phyloP scores from a whole-genome alignment of 2,797 vertebrate genomes.

The Simalia tracyae region DNA sequence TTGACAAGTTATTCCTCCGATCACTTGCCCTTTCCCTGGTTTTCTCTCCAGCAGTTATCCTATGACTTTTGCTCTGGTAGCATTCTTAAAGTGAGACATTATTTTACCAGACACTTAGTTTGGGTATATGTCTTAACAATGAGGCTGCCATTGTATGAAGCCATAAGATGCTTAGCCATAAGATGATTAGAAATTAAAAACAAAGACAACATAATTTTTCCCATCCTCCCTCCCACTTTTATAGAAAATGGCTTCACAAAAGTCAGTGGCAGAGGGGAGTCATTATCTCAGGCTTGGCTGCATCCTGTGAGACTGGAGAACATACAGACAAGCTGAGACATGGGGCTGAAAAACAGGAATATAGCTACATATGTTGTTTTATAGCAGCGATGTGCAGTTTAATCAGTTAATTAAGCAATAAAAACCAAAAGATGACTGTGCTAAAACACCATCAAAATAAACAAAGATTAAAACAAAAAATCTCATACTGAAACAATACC shows the following conservation, averaged over 20 bases:
- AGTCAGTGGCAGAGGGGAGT: too few species aligned
- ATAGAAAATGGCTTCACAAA: too few species aligned
- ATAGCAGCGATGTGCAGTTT: background rate
- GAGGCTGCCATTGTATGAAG: background rate
- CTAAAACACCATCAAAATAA: background rate
- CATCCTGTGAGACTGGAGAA: too few species aligned
- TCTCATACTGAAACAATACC: background rate
- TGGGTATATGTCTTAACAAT: background rate
- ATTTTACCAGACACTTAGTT: background rate
- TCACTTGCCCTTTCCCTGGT: background rate
- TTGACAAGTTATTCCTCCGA: background rate
- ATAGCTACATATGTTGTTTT: background rate
- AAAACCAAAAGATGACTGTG: background rate
- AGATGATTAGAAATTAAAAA: background rate
- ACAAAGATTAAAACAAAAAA: background rate
- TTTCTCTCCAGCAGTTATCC: background rate
- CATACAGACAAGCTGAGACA: background rate
- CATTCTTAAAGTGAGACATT: background rate
- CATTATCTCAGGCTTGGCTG: too few species aligned
- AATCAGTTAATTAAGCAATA: background rate
- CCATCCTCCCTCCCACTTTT: too few species aligned
- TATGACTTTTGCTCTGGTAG: background rate
- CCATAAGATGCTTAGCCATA: background rate
- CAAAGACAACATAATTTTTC: too few species aligned
- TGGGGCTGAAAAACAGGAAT: background rate